Base-by-base conservation (phyloP, 2,888 invertebrate species). In the Himalopsyche anomala region DNA sequence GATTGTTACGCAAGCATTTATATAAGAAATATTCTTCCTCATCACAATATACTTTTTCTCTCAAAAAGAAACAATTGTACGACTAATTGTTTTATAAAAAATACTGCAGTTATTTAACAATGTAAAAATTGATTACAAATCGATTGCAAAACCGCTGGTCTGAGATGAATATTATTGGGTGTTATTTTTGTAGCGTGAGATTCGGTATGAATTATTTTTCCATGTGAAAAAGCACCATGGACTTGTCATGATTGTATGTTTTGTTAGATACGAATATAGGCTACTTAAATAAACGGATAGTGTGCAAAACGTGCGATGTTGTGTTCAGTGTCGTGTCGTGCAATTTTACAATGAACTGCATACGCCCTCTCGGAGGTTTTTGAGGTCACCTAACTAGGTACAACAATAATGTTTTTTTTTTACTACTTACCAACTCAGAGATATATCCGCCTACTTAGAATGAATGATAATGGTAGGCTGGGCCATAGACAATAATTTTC, bases 101-200 rank as follows among this genome's bases (percentile, higher is more conserved):
- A 74, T 74, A 74, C 15, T 38, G 15, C 5, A 12, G 15, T 15
- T 36, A 5, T 74, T 51, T 51, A 51, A 15, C 51, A 19, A 11
- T 28, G 36, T 74, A 0, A 74, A 12, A 19, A 15, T 74, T 36
- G 15, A 36, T 74, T 36, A 19, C 74, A 74, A 15, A 74, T 74
- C 38, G 0, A 74, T 36, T 15, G 74, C 36, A 74, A 36, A 38
- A 74, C 38, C 36, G 15, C 38, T 38, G 38, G 4, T 38, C 74
- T 36, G 2, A 1, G 36, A 74, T 74, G 15, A 36, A 36, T 38
- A 36, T 11, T 15, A 36, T 74, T 74, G 12, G 69, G 38, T 38
- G 38, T 38, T 74, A 74, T 74, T 74, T 74, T 74, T 74, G 12
- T 74, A 74, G 19, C 74, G 74, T 74, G 74, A 36, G 74, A 74